These are phyloP conservation scores for Daphoenositta chrysoptera DNA, from an alignment of 2,113 vertebrate species.

Conservation along the genomic window DNA sequence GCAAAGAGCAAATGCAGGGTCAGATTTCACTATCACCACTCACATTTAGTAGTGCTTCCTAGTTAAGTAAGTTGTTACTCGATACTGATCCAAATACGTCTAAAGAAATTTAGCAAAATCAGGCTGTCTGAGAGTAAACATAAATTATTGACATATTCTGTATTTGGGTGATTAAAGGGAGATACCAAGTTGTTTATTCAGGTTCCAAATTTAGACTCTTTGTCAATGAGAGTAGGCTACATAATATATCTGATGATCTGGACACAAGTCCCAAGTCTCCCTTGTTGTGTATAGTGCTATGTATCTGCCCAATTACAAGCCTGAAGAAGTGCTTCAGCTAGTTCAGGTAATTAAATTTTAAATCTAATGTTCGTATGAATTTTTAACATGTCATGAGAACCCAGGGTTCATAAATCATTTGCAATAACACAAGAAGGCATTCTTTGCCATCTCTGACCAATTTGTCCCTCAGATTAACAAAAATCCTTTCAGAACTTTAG, in stretches of 20 bases:
- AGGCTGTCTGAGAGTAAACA: neutral
- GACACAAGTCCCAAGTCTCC: neutral
- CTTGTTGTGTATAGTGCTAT: neutral
- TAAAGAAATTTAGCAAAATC: neutral
- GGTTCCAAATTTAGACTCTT: neutral
- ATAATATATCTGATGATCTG: neutral
- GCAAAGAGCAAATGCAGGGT: neutral
- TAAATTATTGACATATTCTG: neutral
- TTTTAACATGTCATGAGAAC: constrained; percentile 4
- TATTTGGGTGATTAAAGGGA: neutral
- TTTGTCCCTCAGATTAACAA: neutral
- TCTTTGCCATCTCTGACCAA: neutral
- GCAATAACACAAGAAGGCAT: neutral
- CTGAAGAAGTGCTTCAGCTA: neutral
- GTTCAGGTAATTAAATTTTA: neutral
- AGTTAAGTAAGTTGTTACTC: neutral
- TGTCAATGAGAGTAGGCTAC: neutral
- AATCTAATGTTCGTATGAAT: neutral
- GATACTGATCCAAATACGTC: neutral
- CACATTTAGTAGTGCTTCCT: neutral
- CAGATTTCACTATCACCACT: neutral
- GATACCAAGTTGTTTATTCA: neutral
- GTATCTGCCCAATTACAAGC: neutral
- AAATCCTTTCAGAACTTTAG: neutral
- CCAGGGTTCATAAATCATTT: neutral